Conservation (phyloP, 2,888 invertebrate genomes). For the Drosophila hamatofila region DNA sequence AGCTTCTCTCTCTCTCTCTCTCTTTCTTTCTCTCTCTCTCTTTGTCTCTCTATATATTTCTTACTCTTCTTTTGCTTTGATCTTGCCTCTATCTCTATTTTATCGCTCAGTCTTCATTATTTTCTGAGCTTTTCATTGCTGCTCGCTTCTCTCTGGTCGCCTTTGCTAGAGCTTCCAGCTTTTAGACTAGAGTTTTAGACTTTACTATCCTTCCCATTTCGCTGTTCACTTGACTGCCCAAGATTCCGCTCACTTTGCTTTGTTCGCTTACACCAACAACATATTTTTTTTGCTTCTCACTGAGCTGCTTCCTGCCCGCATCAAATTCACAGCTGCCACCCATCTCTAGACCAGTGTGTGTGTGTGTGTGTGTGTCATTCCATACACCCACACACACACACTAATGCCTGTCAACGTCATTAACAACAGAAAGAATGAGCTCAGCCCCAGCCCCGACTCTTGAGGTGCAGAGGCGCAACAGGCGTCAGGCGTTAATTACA, state of each 20-base stretch:
- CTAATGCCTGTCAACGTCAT: conserved; percentile 66
- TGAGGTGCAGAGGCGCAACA: conserved; percentile 75
- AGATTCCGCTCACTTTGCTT: not conserved
- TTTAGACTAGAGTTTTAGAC: not conserved
- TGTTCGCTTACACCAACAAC: not conserved
- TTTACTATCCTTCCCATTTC: too few species aligned
- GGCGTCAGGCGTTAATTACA: conserved; percentile 85
- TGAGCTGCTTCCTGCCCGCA: not conserved
- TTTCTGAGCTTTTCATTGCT: not conserved
- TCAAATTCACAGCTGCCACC: conserved; percentile 7
- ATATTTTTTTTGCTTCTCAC: not conserved
- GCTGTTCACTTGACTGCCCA: not conserved
- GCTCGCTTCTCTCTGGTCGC: not conserved
- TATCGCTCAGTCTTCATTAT: too few species aligned
- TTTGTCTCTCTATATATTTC: too few species aligned
- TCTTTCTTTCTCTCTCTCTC: not conserved
- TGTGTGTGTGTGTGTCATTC: not conserved
- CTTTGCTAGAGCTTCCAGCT: not conserved
- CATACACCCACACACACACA: not conserved
- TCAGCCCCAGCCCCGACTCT: conserved; percentile 4
- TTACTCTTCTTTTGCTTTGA: too few species aligned
- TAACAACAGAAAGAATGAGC: conserved; percentile 68
- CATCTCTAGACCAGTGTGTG: conserved; percentile 20
- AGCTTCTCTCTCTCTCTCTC: not conserved
- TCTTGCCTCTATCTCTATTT: not conserved